Evolutionary conservation across 2,888 invertebrate genomes (phyloP), one percentile per base, ranked within the genome.

Genomic region (Argyresthia goedartella): DNA sequence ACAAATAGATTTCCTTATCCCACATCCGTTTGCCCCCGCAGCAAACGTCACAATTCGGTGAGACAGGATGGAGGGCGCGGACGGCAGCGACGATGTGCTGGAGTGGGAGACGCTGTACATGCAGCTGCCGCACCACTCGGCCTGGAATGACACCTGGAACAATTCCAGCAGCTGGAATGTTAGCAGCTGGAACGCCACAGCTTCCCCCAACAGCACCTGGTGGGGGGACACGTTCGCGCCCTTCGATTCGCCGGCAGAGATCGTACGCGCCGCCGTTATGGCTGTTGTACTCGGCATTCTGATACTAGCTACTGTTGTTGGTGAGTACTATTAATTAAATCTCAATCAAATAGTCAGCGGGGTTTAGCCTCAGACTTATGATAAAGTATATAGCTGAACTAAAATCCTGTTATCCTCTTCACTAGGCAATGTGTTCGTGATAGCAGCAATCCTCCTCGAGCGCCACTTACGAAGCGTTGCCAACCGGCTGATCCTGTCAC

Each of bases 391-490:
- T 25, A 25, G 25, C 2, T 25, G 25, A 25, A 25, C 6, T 25
- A 25, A 25, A 25, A 25, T 4, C 6, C 25, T 25, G 6, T 25
- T 25, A 2, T 10, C 13, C 8, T 43, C 8, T 33, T 33, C 1
- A 16, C 3, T 88, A 94, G 97, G 97, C 59, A 98, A 98, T 81
- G 93, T 96, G 53, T 95, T 97, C 82, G 97, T 98, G 66, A 96
- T 97, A 80, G 94, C 95, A 35, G 97, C 97, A 56, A 95, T 98
- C 64, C 81, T 96, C 55, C 84, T 96, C 63, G 97, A 96, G 75
- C 88, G 94, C 59, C 93, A 95, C 73, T 88, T 97, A 55, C 95
- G 95, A 69, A 94, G 92, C 65, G 95, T 95, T 36, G 95, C 95
- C 54, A 96, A 97, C 85, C 96, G 96, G 81, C 87, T 97, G 67